Evolutionary conservation across 2,888 invertebrate species (phyloP).

Genomic region (Nomada ruficornis): DNA sequence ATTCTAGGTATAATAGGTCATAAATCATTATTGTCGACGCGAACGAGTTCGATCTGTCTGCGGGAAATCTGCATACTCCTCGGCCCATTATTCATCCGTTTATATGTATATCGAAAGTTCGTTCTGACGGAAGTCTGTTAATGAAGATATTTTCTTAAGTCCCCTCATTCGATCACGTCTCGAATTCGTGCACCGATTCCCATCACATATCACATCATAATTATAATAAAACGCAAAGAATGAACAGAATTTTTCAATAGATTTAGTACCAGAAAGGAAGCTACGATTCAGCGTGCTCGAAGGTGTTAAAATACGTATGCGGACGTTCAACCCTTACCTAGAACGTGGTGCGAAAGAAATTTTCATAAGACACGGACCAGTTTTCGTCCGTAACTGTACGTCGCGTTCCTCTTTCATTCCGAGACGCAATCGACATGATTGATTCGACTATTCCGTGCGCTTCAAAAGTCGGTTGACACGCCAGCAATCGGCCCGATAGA

Average conservation of each 20-base stretch:
- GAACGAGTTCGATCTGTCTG: constrained; percentile 22
- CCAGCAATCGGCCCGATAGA: constrained; percentile 9
- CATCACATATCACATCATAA: neutral
- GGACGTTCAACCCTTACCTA: too few species aligned
- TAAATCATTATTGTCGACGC: constrained; percentile 22
- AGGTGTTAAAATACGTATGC: too few species aligned
- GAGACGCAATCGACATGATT: constrained; percentile 43
- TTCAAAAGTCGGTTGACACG: constrained; percentile 39
- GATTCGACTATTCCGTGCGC: constrained; percentile 51
- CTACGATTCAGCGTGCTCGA: too few species aligned
- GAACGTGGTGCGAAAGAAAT: neutral
- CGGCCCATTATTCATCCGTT: constrained; percentile 26
- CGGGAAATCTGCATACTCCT: constrained; percentile 13
- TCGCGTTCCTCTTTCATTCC: neutral
- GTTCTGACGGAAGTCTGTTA: constrained; percentile 48
- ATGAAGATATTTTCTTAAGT: constrained; percentile 45
- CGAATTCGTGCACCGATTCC: constrained; percentile 4
- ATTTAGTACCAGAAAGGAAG: too few species aligned
- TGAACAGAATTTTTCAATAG: too few species aligned
- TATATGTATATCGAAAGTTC: constrained; percentile 32
- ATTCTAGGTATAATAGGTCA: constrained; percentile 4
- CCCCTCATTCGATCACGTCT: constrained; percentile 41
- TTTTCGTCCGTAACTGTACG: neutral
- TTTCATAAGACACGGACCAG: constrained; percentile 12
- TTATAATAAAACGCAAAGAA: too few species aligned